These are phyloP conservation scores for Diploscapter pachys DNA, from an alignment of 1,140 invertebrate genomes.

Conservation along the genomic window DNA sequence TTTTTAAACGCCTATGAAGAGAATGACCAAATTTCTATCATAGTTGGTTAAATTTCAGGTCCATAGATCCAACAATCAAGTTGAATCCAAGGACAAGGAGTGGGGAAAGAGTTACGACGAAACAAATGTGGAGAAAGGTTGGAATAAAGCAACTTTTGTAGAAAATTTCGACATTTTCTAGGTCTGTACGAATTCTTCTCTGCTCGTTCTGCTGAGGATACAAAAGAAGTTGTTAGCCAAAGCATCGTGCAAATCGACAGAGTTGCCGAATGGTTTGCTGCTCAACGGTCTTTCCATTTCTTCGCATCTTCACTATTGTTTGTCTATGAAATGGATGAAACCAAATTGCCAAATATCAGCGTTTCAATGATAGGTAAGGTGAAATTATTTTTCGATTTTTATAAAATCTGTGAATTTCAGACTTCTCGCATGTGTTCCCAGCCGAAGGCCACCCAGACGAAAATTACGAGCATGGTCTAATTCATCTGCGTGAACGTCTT, in stretches of 20 bases:
- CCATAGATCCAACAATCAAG: slow-evolving; percentile 14
- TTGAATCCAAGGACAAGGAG: slow-evolving; percentile 66
- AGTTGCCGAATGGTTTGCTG: slow-evolving; percentile 72
- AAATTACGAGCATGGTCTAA: slow-evolving; percentile 48
- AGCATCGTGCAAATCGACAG: slow-evolving; percentile 70
- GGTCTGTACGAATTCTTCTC: slow-evolving; percentile 21
- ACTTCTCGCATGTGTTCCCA: slow-evolving; percentile 80
- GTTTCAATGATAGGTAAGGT: slow-evolving; percentile 64
- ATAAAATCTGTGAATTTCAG: slow-evolving; percentile 56
- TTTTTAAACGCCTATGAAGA: neutral
- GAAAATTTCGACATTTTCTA: neutral
- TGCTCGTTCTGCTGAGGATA: neutral
- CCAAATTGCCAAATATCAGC: slow-evolving; percentile 65
- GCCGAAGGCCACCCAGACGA: slow-evolving; percentile 39
- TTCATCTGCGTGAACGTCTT: slow-evolving; percentile 12
- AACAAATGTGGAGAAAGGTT: slow-evolving; percentile 68
- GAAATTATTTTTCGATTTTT: neutral
- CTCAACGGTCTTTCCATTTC: slow-evolving; percentile 69
- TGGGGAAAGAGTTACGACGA: slow-evolving; percentile 73
- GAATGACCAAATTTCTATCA: neutral
- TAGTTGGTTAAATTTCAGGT: slow-evolving; percentile 36
- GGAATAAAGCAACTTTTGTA: slow-evolving; percentile 60
- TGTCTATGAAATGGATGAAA: slow-evolving; percentile 71
- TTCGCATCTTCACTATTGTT: slow-evolving; percentile 80
- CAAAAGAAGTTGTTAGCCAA: slow-evolving; percentile 65